phyloP scores from a whole-genome alignment of 2,888 invertebrate species.

The Hedya salicella region DNA sequence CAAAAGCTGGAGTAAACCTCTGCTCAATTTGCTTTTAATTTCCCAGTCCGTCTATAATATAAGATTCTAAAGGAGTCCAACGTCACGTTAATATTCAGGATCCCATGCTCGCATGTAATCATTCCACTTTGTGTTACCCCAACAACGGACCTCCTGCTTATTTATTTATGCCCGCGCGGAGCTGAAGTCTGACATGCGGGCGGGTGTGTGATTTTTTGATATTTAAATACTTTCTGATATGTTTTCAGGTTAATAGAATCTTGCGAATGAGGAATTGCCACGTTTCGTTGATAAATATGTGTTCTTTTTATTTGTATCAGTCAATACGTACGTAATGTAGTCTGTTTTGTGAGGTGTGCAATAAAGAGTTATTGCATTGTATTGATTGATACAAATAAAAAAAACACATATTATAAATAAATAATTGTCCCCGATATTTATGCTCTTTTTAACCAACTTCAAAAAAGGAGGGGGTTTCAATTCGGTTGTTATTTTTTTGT shows the following conservation, averaged over 20 bases:
- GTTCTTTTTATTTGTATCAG: not conserved
- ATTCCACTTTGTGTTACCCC: constrained; percentile 48
- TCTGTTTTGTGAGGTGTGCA: no score
- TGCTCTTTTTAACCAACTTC: no score
- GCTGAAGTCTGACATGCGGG: no score
- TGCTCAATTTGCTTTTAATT: constrained; percentile 62
- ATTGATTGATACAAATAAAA: not conserved
- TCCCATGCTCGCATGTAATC: constrained; percentile 50
- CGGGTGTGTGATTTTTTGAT: constrained; percentile 32
- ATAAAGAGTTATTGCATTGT: no score
- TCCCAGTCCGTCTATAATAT: constrained; percentile 57
- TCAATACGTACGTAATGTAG: no score
- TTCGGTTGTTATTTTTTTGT: no score
- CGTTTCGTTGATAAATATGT: not conserved
- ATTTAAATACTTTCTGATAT: constrained; percentile 32
- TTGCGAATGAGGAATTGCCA: constrained; percentile 5
- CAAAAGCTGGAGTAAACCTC: constrained; percentile 44
- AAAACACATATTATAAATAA: not conserved
- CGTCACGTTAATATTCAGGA: constrained; percentile 60
- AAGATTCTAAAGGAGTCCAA: constrained; percentile 54
- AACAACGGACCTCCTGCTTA: constrained; percentile 47
- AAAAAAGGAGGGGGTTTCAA: no score
- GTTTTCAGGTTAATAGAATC: constrained; percentile 23
- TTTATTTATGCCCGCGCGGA: constrained; percentile 52
- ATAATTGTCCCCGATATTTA: no score